Evolutionary conservation across 2,113 vertebrate species (phyloP).

Genomic region (Anolis sagrei): DNA sequence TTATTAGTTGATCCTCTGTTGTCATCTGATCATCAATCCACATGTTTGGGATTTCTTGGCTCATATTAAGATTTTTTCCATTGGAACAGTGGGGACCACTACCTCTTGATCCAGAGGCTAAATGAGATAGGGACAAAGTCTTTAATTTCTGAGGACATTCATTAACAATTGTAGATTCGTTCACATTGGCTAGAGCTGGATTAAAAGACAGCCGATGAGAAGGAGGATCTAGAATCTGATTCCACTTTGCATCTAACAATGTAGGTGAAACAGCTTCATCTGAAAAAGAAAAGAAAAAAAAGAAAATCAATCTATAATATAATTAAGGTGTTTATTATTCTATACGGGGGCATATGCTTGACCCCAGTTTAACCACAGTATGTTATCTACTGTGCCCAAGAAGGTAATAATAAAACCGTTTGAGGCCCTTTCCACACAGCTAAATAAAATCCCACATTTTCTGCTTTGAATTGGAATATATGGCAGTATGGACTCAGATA

Average conservation of each 20-base stretch:
- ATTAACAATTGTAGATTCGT: conserved; percentile 78
- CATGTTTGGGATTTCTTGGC: conserved; percentile 78
- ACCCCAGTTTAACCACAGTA: too few species aligned
- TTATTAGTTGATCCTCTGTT: conserved; percentile 76
- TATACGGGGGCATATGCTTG: too few species aligned
- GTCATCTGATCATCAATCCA: conserved; percentile 84
- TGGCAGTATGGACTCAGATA: too few species aligned
- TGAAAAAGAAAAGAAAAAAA: conserved; percentile 68
- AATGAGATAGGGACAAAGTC: conserved; percentile 78
- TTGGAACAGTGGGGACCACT: conserved; percentile 73
- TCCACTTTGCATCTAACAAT: conserved; percentile 92
- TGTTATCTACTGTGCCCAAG: too few species aligned
- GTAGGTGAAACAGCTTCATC: conserved; percentile 90
- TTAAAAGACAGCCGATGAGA: conserved; percentile 84
- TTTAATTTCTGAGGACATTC: conserved; percentile 87
- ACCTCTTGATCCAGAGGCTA: conserved; percentile 64
- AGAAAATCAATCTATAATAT: conserved; percentile 29
- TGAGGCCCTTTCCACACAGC: too few species aligned
- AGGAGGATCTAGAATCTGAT: conserved; percentile 90
- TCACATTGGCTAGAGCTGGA: conserved; percentile 79
- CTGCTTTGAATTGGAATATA: too few species aligned
- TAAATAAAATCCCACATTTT: too few species aligned
- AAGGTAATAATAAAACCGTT: too few species aligned
- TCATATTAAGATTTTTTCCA: conserved; percentile 76
- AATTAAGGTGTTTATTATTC: too few species aligned